Evolutionary conservation across 2,797 vertebrate species (phyloP).

Genomic region (Microctenopoma steveboyesi): DNA sequence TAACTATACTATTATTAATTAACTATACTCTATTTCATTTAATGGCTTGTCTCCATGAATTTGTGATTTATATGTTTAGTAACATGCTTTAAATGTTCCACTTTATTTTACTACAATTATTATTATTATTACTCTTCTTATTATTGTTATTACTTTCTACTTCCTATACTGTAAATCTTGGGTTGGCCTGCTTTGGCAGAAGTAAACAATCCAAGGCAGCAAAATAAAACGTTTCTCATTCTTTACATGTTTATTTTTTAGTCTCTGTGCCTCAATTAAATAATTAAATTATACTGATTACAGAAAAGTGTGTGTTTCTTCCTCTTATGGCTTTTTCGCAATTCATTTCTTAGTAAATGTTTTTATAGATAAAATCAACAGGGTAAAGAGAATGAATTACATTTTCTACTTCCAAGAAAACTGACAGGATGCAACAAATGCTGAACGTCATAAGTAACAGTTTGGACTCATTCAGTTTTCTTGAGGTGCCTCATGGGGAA

Average conservation of each 20-base stretch:
- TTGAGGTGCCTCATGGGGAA: conserved; percentile 31
- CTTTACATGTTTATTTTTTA: neutral
- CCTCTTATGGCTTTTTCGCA: conserved; percentile 25
- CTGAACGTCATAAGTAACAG: conserved; percentile 28
- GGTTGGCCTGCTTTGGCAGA: neutral
- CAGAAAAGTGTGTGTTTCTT: conserved; percentile 4
- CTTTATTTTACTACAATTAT: neutral
- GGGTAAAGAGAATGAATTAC: conserved; percentile 2
- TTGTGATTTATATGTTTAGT: neutral
- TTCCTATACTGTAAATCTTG: neutral
- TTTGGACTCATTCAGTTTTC: conserved; percentile 40
- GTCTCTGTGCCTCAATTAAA: neutral
- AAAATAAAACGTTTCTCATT: conserved; percentile 17
- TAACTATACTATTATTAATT: too few relatives aligned
- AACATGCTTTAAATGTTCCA: neutral
- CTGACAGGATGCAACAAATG: conserved; percentile 30
- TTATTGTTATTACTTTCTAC: conserved; percentile 8
- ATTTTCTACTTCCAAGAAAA: conserved; percentile 19
- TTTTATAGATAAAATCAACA: conserved; percentile 17
- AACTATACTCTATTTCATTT: neutral
- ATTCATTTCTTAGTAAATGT: conserved; percentile 7
- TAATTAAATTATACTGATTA: conserved; percentile 29
- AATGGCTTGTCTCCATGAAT: neutral
- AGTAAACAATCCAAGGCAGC: conserved; percentile 5
- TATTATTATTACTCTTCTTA: conserved; percentile 9